Percentiles rank a stretch among this genome's conserved stretches.
phyloP scores from a whole-genome alignment of 2,888 invertebrate species.

The Molorchus minor region DNA sequence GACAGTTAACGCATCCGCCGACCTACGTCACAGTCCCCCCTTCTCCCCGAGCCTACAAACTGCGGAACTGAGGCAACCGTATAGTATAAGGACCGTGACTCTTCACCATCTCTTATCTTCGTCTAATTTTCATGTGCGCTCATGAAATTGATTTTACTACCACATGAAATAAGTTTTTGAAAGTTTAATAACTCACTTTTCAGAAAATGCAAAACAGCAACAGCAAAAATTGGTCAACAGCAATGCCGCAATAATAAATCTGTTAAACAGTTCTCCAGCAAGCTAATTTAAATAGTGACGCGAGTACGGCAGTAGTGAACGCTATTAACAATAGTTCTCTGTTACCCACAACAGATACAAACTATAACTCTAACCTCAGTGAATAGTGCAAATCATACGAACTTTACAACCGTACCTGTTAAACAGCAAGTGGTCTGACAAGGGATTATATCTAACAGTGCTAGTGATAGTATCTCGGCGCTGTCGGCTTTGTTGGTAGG shows the following conservation, averaged over 20 bases:
- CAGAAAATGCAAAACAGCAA: conserved; percentile 55
- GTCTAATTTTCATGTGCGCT: no score
- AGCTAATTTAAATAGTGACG: conserved; percentile 66
- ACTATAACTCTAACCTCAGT: conserved; percentile 60
- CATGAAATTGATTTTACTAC: no score
- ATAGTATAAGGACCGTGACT: no score
- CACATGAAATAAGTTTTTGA: no score
- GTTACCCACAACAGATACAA: conserved; percentile 56
- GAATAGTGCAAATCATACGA: conserved; percentile 52
- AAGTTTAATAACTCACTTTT: conserved; percentile 18
- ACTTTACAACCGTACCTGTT: conserved; percentile 57
- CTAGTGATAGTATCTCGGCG: conserved; percentile 59
- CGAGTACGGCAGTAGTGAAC: conserved; percentile 68
- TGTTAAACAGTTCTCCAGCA: conserved; percentile 82
- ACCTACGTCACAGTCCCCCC: no score
- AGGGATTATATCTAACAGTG: conserved; percentile 37
- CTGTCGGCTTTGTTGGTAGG: conserved; percentile 69
- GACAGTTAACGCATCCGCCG: no score
- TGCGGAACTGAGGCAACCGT: no score
- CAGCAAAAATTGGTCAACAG: conserved; percentile 62
- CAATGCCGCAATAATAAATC: conserved; percentile 80
- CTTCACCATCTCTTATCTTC: no score
- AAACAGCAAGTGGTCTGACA: conserved; percentile 53
- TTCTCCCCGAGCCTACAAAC: no score
- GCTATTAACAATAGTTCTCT: conserved; percentile 59